Conservation (phyloP, 2,113 vertebrate species). For the Nerophis lumbriciformis region DNA sequence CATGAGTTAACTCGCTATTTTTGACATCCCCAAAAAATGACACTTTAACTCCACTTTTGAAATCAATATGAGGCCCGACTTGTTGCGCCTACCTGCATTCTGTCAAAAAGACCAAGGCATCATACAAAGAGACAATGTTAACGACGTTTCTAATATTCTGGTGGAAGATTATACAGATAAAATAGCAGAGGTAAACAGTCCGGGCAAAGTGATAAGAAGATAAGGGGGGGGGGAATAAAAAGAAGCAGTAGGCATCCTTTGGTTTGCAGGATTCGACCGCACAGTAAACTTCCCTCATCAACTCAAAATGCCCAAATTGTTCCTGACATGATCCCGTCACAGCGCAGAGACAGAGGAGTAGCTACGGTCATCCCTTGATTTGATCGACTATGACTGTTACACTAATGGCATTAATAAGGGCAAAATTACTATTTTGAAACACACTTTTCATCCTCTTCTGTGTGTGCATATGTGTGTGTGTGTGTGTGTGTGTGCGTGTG, state of each 20-base stretch:
- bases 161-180: not conserved
- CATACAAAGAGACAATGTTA: too few relatives aligned
- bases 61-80: too few relatives aligned
- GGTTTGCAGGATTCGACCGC: conserved; percentile 41
- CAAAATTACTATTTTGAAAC: conserved; percentile 77
- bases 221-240: not conserved
- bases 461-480: conserved; percentile 10
- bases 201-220: conserved; percentile 2
- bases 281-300: conserved; percentile 69
- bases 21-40: too few relatives aligned
- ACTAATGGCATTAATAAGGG: conserved; percentile 82
- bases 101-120: too few relatives aligned
- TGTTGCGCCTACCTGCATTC: too few relatives aligned
- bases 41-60: too few relatives aligned
- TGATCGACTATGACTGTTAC: conserved; percentile 78
- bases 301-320: conserved; percentile 65
- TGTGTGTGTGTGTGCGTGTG: conserved; percentile 4
- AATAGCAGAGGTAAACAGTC: not conserved
- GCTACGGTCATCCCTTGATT: conserved; percentile 72
- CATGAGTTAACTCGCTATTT: too few relatives aligned
- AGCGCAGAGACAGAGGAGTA: conserved; percentile 67
- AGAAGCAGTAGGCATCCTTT: conserved; percentile 30
- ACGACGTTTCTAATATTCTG: too few relatives aligned
- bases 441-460: conserved; percentile 54
- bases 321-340: conserved; percentile 71